Conservation (phyloP, 1,140 invertebrate species). For the Polypedilum vanderplanki region DNA sequence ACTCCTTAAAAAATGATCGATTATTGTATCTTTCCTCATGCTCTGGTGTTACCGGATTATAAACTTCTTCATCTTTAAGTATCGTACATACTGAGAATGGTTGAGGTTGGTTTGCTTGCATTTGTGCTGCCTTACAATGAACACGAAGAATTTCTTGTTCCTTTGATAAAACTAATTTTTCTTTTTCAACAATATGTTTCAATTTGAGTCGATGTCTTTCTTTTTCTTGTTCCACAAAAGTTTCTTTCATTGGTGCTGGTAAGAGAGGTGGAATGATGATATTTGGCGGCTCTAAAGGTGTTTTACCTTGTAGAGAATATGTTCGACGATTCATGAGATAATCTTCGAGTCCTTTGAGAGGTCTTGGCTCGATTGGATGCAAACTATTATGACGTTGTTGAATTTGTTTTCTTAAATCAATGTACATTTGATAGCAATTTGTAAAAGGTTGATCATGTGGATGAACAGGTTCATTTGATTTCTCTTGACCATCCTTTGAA, state of each 20-base stretch:
- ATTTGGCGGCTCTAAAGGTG: conserved; percentile 68
- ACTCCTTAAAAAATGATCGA: conserved; percentile 85
- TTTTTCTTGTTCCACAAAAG: conserved; percentile 83
- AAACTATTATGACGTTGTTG: conserved; percentile 71
- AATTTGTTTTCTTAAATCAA: conserved; percentile 90
- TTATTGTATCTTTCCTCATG: conserved; percentile 88
- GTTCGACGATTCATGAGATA: conserved; percentile 91
- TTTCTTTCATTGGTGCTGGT: conserved; percentile 65
- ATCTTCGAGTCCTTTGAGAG: conserved; percentile 92
- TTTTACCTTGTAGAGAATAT: conserved; percentile 80
- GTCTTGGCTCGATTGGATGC: conserved; percentile 85
- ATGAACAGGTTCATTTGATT: conserved; percentile 37
- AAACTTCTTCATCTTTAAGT: conserved; percentile 87
- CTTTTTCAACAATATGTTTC: conserved; percentile 90
- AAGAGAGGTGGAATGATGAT: conserved; percentile 69
- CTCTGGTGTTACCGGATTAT: conserved; percentile 87
- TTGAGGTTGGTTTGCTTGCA: conserved; percentile 84
- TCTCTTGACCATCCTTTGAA: conserved; percentile 32
- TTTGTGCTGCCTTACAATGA: conserved; percentile 87
- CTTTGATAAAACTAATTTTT: conserved; percentile 85
- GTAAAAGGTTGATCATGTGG: conserved; percentile 71
- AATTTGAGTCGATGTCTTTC: conserved; percentile 55
- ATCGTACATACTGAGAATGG: conserved; percentile 92
- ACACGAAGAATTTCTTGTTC: conserved; percentile 94
- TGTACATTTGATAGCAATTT: conserved; percentile 87